Conservation (phyloP, 2,888 invertebrate genomes). For the Serrognathus titanus region DNA sequence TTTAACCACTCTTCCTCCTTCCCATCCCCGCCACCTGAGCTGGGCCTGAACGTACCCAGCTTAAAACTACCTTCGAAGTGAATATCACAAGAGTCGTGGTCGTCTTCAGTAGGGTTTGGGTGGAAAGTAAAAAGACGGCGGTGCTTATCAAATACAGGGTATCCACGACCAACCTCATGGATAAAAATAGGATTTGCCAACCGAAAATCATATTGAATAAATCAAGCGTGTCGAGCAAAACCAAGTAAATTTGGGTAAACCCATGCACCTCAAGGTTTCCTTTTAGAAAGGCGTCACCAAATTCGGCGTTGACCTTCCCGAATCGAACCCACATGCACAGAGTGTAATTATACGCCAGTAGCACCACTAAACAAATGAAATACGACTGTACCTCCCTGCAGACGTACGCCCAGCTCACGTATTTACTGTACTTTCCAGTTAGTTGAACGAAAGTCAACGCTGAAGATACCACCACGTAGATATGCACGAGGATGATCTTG, state of each 20-base stretch:
- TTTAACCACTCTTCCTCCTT: not conserved
- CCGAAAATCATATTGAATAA: constrained; percentile 2
- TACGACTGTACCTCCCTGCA: not conserved
- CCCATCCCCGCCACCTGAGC: not conserved
- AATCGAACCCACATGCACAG: not conserved
- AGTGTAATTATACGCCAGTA: not conserved
- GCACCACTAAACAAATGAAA: not conserved
- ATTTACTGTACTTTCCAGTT: not conserved
- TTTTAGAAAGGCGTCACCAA: too few relatives aligned
- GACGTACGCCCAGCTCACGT: not conserved
- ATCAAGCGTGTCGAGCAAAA: not conserved
- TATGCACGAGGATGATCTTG: too few relatives aligned
- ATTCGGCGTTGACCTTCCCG: not conserved
- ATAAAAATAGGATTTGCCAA: not conserved
- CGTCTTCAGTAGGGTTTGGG: not conserved
- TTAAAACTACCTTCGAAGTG: not conserved
- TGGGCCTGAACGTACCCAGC: not conserved
- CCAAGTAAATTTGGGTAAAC: not conserved
- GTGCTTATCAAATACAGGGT: not conserved
- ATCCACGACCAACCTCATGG: not conserved
- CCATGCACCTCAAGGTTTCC: not conserved
- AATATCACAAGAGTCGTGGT: not conserved
- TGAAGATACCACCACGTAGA: too few relatives aligned
- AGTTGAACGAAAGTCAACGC: too few relatives aligned
- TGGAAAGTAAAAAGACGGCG: too few relatives aligned